phyloP scores from a whole-genome alignment of 2,888 invertebrate genomes.

The Pseudococcus viburni region DNA sequence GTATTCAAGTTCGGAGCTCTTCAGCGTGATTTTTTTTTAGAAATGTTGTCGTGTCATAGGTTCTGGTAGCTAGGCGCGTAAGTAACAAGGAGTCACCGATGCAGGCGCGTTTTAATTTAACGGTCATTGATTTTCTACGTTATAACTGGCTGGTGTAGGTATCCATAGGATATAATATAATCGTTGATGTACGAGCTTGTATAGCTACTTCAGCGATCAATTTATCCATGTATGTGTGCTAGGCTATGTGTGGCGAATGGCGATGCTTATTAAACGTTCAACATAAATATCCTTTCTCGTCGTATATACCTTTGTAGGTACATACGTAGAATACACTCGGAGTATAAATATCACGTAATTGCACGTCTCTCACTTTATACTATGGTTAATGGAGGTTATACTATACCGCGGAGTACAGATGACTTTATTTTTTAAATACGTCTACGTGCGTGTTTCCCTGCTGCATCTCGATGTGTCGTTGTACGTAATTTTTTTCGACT shows the following conservation, averaged over 20 bases:
- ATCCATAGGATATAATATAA: not conserved
- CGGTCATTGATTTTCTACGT: conserved; percentile 1
- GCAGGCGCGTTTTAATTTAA: conserved; percentile 16
- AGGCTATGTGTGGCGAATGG: not conserved
- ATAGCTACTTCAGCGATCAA: not conserved
- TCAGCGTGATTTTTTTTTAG: not conserved
- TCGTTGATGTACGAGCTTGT: conserved; percentile 26
- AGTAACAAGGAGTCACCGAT: not conserved
- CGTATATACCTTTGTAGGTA: not conserved
- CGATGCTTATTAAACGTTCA: conserved; percentile 4
- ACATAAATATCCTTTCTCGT: conserved; percentile 13
- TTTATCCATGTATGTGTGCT: not conserved
- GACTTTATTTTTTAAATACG: conserved; percentile 3
- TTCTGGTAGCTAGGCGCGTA: not conserved
- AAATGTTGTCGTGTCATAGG: not conserved
- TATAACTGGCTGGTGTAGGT: not conserved
- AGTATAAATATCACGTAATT: conserved; percentile 22
- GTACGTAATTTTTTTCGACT: not conserved
- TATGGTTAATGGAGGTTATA: not conserved
- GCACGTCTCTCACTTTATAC: not conserved
- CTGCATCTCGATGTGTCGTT: not conserved
- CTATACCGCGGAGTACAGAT: not conserved
- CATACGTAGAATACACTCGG: not conserved
- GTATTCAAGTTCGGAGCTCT: not conserved
- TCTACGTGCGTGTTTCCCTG: no score